A percentile compares a stretch with the other conserved stretches of the same genome.
Evolutionary conservation across 2,797 vertebrate genomes (phyloP).

Genomic region (Falco peregrinus): DNA sequence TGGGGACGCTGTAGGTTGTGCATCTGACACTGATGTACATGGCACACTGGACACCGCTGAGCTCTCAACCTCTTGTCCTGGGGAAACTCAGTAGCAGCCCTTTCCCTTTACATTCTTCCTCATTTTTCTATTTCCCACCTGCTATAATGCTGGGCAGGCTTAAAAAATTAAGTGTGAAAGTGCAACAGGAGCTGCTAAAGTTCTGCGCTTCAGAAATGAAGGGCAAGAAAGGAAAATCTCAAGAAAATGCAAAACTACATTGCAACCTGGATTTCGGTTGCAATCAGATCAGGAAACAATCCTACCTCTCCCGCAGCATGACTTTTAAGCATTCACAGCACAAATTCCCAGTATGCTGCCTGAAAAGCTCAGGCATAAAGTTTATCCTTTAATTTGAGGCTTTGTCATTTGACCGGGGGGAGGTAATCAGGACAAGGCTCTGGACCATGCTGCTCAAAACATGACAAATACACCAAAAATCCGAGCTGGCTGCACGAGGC

Average conservation of each 20-base stretch:
- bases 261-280: neutral
- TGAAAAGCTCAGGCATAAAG: neutral
- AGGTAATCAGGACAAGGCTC: constrained; percentile 27
- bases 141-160: neutral
- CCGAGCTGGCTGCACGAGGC: constrained; percentile 12
- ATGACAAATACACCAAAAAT: constrained; percentile 43
- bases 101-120: neutral
- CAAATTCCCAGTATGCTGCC: neutral
- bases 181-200: neutral
- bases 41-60: neutral
- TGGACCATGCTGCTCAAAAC: constrained; percentile 22
- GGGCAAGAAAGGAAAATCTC: neutral
- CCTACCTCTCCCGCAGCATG: accelerated
- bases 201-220: neutral
- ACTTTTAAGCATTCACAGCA: neutral
- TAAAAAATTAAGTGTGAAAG: neutral
- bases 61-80: neutral
- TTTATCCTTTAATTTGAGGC: constrained; percentile 49
- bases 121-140: neutral
- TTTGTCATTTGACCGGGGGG: constrained; percentile 15
- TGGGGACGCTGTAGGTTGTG: neutral
- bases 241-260: neutral
- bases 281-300: neutral
- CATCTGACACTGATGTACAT: accelerated
- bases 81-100: neutral